Evolutionary conservation across 2,888 invertebrate genomes (phyloP), one percentile per base, ranked within the genome.

Genomic region (Adelphocoris suturalis): DNA sequence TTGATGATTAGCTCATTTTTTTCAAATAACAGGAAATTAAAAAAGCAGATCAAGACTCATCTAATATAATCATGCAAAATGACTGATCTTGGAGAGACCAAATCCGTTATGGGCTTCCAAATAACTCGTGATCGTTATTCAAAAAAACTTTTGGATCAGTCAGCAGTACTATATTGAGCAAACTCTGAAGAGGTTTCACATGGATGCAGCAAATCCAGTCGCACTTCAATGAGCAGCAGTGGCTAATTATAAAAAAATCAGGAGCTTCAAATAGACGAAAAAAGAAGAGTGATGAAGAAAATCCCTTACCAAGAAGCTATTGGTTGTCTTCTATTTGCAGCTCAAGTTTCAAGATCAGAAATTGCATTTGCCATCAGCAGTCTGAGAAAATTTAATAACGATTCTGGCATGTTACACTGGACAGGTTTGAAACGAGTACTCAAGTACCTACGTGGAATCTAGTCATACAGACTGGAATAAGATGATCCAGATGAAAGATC

Each of bases 81-180:
- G 80, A 55, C 19, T 14, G 89, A 89, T 55, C 52, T 80, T 46
- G 89, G 89, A 48, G 52, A 76, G 27, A 19, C 89, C 28, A 89
- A 81, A 80, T 27, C 14, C 16, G 47, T 76, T 37, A 19, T 89
- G 9, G 89, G 82, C 9, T 47, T 82, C n/a, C 19, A 82, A 23
- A 23, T 78, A 3, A 19, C 16, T 9, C 3, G 78, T 7, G 78
- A 78, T 28, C 14, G 78, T 5, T 16, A 78, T 9, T 46, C n/a
- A 46, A 11, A 37, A 46, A n/a, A 78, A 78, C 19, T 19, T 78
- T 11, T 46, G 47, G 47, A 78, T 78, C 19, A n/a, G 9, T 46
- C 78, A 78, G 46, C 46, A 78, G 16, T 4, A 16, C n/a, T 78
- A 78, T 16, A 14, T 78, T 14, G 37, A 78, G 9, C 37, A 81